Base-by-base conservation (phyloP, 2,797 vertebrate genomes). In the Podargus strigoides region DNA sequence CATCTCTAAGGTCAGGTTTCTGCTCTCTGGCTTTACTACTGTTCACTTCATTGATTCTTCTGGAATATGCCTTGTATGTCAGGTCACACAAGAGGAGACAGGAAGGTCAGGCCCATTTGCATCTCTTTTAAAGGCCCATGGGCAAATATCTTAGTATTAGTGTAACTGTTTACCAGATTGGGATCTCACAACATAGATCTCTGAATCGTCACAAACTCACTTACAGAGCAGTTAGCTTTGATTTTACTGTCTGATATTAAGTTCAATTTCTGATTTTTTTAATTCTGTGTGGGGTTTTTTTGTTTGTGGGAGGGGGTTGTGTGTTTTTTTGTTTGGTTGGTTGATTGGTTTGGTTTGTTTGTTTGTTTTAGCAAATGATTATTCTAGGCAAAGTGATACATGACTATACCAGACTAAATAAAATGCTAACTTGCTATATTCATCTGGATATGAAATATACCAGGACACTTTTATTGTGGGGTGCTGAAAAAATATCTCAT, bases 61-160 rank as follows among this genome's bases (percentile, higher is more conserved):
- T 39, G 77, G 75, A 81, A 89, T 95, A 70, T 70, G 95, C 52
- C 67, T 58, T 82, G 22, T 52, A 52, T 83, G 49, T 53, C 60
- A 75, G 41, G 44, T 94, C 46, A 15, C 66, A 77, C 42, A 85
- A 46, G 32, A 94, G 44, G 52, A 93, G 56, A 74, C 28, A 68
- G 70, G 37, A 92, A 85, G 64, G 86, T 87, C 87, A 91, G 14
- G 16, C 19, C 53, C 58, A 91, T 77, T 60, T 95, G 30, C 78
- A 74, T 72, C 27, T 85, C 49, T 70, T 91, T 87, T 64, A 92
- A 92, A 89, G n/a, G 41, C 68, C 81, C 30, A 1, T 64, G 50
- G 86, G 93, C 90, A 97, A 93, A 94, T 95, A 94, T 70, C 85
- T 96, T 41, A 52, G 68, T 50, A 60, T 68, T 89, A 68, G 37